A percentile compares a stretch with the other conserved stretches of the same genome.
These are phyloP conservation scores for Mechanitis mazaeus DNA, from an alignment of 2,888 invertebrate genomes.

Conservation along the genomic window DNA sequence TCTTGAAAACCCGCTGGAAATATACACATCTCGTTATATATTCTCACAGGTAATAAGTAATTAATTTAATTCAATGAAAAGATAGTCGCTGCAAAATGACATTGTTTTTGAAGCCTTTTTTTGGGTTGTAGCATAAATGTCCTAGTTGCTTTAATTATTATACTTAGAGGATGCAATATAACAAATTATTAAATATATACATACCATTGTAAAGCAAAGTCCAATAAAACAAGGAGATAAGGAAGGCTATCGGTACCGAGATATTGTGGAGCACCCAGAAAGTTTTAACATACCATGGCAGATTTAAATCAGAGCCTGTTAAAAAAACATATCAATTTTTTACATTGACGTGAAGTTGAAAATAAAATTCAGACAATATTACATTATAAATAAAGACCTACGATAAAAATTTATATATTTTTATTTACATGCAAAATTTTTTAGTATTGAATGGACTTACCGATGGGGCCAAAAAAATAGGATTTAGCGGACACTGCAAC, in stretches of 20 bases:
- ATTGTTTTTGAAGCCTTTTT: too few species aligned
- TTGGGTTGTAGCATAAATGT: too few species aligned
- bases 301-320: slow-evolving; percentile 53
- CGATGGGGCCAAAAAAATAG: slow-evolving; percentile 58
- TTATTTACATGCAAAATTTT: slow-evolving; percentile 7
- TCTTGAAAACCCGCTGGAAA: slow-evolving; percentile 55
- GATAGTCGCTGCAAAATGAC: slow-evolving; percentile 10
- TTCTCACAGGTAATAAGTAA: background rate
- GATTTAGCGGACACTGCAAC: slow-evolving; percentile 55
- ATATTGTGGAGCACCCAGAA: slow-evolving; percentile 67
- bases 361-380: too few species aligned
- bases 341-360: background rate
- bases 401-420: slow-evolving; percentile 1
- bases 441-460: slow-evolving; percentile 46
- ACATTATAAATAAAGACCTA: background rate
- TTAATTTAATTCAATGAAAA: slow-evolving; percentile 1
- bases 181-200: slow-evolving; percentile 9
- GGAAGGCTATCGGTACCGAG: slow-evolving; percentile 57
- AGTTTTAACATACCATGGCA: slow-evolving; percentile 65
- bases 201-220: slow-evolving; percentile 58
- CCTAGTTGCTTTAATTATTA: too few species aligned
- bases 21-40: background rate
- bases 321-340: slow-evolving; percentile 19
- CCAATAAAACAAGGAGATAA: slow-evolving; percentile 72
- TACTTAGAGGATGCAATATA: background rate